Percentiles rank a stretch among this genome's conserved stretches.
These are phyloP conservation scores for Drosophila histrio DNA, from an alignment of 2,888 invertebrate species.

Conservation along the genomic window DNA sequence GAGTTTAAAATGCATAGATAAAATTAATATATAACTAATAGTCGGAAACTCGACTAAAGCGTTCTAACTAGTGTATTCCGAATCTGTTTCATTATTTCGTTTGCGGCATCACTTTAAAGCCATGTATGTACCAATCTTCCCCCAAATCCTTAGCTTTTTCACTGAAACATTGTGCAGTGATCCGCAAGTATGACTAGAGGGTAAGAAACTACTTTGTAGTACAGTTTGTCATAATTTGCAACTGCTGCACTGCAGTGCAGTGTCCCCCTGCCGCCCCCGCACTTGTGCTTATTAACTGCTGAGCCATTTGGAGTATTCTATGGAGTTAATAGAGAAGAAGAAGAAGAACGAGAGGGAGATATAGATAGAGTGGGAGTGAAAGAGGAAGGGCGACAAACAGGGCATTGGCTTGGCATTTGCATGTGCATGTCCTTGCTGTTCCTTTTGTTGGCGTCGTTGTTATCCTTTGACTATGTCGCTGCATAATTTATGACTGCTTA, in stretches of 20 bases:
- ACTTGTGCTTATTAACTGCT: constrained; percentile 74
- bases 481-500: constrained; percentile 78
- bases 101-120: not conserved
- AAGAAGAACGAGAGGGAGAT: not conserved
- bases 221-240: constrained; percentile 74
- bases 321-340: constrained; percentile 49
- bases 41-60: too few species aligned
- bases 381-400: not conserved
- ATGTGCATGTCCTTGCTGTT: constrained; percentile 57
- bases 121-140: constrained; percentile 1
- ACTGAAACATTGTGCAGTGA: not conserved
- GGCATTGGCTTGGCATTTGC: constrained; percentile 56
- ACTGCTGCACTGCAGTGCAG: constrained; percentile 59
- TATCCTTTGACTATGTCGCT: constrained; percentile 76
- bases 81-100: not conserved
- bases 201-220: constrained; percentile 30
- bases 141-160: not conserved
- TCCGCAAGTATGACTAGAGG: not conserved
- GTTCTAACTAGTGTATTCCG: too few species aligned
- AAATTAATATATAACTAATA: too few species aligned
- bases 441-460: constrained; percentile 30
- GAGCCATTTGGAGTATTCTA: constrained; percentile 54
- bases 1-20: too few species aligned
- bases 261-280: constrained; percentile 19
- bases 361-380: not conserved